Evolutionary conservation across 2,888 invertebrate genomes (phyloP).

Genomic region (Morpho helenor): DNA sequence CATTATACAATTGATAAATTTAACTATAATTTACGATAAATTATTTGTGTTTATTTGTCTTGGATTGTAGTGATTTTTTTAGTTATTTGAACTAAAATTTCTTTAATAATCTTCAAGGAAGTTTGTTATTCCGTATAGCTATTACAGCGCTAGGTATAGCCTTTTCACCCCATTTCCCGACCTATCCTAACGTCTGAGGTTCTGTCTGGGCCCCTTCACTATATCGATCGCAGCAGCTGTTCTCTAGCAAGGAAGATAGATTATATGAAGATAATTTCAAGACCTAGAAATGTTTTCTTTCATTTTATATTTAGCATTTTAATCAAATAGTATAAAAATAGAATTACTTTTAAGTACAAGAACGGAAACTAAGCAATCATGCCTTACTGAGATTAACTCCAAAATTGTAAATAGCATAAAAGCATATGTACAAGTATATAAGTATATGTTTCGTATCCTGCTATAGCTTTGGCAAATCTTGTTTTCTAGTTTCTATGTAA

Average conservation of each 20-base stretch:
- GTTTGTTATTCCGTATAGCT: neutral
- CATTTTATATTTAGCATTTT: neutral
- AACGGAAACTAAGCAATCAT: no score
- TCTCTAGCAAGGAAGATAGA: conserved; percentile 11
- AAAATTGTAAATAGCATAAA: no score
- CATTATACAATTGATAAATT: no score
- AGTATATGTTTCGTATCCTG: no score
- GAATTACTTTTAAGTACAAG: no score
- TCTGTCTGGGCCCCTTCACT: conserved; percentile 30
- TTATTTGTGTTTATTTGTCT: no score
- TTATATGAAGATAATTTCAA: neutral
- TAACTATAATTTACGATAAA: no score
- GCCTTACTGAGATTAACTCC: no score
- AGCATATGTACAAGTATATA: no score
- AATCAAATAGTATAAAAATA: no score
- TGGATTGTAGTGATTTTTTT: neutral
- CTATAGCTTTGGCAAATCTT: no score
- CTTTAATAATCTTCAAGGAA: neutral
- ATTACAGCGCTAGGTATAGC: conserved; percentile 6
- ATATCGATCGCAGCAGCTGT: conserved; percentile 25
- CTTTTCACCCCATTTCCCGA: conserved; percentile 38
- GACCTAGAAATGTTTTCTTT: neutral
- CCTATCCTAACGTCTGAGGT: conserved; percentile 59
- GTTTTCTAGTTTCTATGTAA: no score
- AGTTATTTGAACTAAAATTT: neutral